Conservation (phyloP, 2,888 invertebrate genomes). For the Epinotia ramella region DNA sequence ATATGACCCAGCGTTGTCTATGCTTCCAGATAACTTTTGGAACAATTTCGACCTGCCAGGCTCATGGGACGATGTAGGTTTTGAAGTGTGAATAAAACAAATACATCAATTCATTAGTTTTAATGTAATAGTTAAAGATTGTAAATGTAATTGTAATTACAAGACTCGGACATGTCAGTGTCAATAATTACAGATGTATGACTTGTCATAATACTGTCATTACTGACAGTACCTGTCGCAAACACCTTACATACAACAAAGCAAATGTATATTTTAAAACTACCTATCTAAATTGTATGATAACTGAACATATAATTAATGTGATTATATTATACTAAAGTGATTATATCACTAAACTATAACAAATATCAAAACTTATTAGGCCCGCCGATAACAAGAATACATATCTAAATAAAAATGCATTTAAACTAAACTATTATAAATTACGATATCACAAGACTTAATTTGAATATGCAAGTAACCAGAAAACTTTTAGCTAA, state of each 20-base stretch:
- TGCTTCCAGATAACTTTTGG: slow-evolving; percentile 65
- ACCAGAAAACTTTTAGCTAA: slow-evolving; percentile 19
- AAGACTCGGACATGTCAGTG: slow-evolving; percentile 19
- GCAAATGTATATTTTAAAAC: slow-evolving; percentile 39
- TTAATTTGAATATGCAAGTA: neutral
- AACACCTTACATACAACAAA: slow-evolving; percentile 41
- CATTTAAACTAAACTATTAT: neutral
- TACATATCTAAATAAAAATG: neutral
- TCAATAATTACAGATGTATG: slow-evolving; percentile 4
- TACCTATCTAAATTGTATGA: slow-evolving; percentile 42
- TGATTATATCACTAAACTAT: slow-evolving; percentile 30
- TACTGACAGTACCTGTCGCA: neutral
- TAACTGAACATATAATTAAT: slow-evolving; percentile 30
- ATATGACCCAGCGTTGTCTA: slow-evolving; percentile 51
- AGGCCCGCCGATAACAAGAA: slow-evolving; percentile 22
- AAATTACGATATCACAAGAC: slow-evolving; percentile 21
- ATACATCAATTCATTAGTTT: slow-evolving; percentile 53
- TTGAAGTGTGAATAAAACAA: slow-evolving; percentile 49
- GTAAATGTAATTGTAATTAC: slow-evolving; percentile 36
- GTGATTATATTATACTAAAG: slow-evolving; percentile 9
- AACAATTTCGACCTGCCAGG: slow-evolving; percentile 61
- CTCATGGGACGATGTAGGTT: slow-evolving; percentile 60
- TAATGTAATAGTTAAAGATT: slow-evolving; percentile 50
- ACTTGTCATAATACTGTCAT: neutral
- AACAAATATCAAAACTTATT: slow-evolving; percentile 1